Base-by-base conservation (phyloP, 2,888 invertebrate species). In the Eupelmus urozonus region DNA sequence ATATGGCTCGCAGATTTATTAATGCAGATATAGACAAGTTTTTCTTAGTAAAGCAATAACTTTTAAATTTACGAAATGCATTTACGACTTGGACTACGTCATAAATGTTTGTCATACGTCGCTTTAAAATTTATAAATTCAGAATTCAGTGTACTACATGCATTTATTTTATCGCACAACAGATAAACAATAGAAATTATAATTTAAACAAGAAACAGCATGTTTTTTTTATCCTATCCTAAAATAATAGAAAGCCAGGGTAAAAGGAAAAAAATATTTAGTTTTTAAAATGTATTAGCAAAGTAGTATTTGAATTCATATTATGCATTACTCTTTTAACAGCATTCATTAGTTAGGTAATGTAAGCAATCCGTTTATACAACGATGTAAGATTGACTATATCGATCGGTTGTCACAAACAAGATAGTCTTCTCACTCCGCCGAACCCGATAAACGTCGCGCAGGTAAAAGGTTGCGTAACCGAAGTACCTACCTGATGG, bases 391-490 rank as follows among this genome's bases (percentile, higher is more conserved):
- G 27, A 7, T 16, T 2, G 49, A 34, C 29, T 4, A 49, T 45
- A 67, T 53, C 25, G 40, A 66, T 55, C 55, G 67, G 9, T 42
- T 55, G 55, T 42, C 55, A 55, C 53, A 27, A 55, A 42, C 55
- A 55, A 55, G 55, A 55, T 42, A 67, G 23, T 25, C 55, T 67
- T 55, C 29, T 25, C 42, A 53, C 40, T 40, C n/a, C n/a, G 25
- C 42, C 16, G 67, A 55, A 42, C 42, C 51, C 67, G 40, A 55
- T 67, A 25, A 67, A 55, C n/a, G 18, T 42, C 55, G 25, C 16
- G 25, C 42, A 55, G 25, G 67, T 55, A 27, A 55, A 67, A 34
- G 67, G 40, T 67, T 67, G 23, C 23, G 25, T 55, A 67, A 67
- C 25, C 3, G 29, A 27, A 25, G 18, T 29, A 51, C n/a, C n/a